phyloP scores from a whole-genome alignment of 2,113 vertebrate genomes.

The Chloebia gouldiae region DNA sequence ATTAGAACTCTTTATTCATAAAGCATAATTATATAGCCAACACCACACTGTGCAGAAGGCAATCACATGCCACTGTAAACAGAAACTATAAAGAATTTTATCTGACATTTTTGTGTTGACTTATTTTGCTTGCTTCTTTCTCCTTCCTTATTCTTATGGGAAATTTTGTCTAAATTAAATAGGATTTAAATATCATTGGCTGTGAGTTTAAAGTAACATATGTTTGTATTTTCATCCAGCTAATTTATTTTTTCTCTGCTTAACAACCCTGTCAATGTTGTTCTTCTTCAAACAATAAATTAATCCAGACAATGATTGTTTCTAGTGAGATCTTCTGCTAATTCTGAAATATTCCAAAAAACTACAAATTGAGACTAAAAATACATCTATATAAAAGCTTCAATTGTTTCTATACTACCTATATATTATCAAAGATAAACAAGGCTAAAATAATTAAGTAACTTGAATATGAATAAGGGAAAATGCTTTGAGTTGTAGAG shows the following conservation, averaged over 20 bases:
- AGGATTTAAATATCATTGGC: slow-evolving; percentile 50
- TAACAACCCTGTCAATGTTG: not conserved
- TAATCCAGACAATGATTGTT: slow-evolving; percentile 9
- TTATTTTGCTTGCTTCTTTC: not conserved
- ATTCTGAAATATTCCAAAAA: not conserved
- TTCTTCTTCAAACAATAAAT: slow-evolving; percentile 35
- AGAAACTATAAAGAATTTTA: slow-evolving; percentile 1
- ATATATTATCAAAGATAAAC: not conserved
- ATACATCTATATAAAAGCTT: not conserved
- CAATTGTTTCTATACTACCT: not conserved
- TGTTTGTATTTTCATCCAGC: slow-evolving; percentile 38
- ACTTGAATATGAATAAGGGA: not conserved
- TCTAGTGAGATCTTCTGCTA: not conserved
- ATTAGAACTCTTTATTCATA: not conserved
- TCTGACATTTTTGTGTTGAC: slow-evolving; percentile 45
- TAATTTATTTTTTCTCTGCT: slow-evolving; percentile 33
- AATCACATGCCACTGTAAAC: slow-evolving; percentile 31
- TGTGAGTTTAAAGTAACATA: slow-evolving; percentile 34
- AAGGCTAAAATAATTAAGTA: not conserved
- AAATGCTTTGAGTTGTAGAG: not conserved
- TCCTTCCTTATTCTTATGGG: slow-evolving; percentile 9
- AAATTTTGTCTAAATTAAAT: slow-evolving; percentile 46
- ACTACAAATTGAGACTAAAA: not conserved
- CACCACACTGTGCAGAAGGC: not conserved
- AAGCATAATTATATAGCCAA: not conserved